These are phyloP conservation scores for Geococcyx californianus DNA, from an alignment of 2,113 vertebrate genomes.

Conservation along the genomic window DNA sequence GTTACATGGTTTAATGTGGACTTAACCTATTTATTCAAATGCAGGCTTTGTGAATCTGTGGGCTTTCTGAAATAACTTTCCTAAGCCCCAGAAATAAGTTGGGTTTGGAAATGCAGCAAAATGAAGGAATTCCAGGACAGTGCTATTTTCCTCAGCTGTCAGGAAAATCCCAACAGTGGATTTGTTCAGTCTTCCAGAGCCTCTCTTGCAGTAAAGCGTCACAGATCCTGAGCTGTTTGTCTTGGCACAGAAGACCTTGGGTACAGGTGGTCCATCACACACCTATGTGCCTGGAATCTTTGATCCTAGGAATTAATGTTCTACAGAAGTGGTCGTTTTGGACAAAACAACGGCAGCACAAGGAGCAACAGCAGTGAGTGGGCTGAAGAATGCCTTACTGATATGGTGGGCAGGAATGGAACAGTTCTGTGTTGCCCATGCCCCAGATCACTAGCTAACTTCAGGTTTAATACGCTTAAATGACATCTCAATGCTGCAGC, in stretches of 20 bases:
- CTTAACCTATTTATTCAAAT: neutral
- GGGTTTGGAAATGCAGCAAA: neutral
- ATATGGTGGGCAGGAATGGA: neutral
- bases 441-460: neutral
- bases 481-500: neutral
- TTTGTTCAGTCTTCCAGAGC: neutral
- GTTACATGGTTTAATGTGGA: neutral
- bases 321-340: neutral
- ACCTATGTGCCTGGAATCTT: neutral
- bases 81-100: neutral
- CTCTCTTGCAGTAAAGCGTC: neutral
- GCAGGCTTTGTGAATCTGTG: neutral
- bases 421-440: neutral
- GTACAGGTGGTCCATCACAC: neutral
- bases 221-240: neutral
- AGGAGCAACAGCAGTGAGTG: neutral
- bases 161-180: neutral
- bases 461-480: neutral
- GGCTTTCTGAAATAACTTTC: neutral
- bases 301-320: neutral
- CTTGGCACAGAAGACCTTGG: neutral
- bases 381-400: neutral
- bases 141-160: neutral
- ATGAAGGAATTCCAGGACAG: neutral
- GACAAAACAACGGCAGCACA: neutral